Base-by-base conservation (phyloP, 2,888 invertebrate species). In the Tipula confusa region DNA sequence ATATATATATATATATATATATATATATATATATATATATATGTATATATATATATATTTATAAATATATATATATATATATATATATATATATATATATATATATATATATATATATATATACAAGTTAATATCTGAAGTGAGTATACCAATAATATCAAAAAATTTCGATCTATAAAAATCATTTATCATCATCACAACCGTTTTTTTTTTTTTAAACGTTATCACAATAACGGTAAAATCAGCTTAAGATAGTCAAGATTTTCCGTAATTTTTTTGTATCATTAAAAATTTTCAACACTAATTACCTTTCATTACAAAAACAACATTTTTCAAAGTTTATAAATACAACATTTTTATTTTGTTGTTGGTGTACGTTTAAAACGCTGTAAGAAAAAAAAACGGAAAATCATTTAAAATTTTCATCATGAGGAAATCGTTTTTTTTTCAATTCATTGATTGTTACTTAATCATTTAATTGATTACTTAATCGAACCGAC, bases 241-340 rank as follows among this genome's bases (percentile, higher is more conserved):
- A 64, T 24, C 64, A 64, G 64, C 64, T 64, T 64, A 64, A 64
- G 64, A 64, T 64, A 64, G 64, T 64, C 64, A 64, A 64, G 64
- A 64, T 64, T 64, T 43, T 43, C n/a, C n/a, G n/a, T 43, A 15
- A 15, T 64, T 64, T 64, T 64, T 43, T n/a, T n/a, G 43, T 24
- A 64, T 64, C 64, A 64, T 64, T 64, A 64, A 64, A 64, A 64
- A 64, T 64, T 64, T 64, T 64, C 64, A 64, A 64, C 64, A 64
- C 64, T 64, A 64, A 64, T 64, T 64, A 64, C 64, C 64, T 64
- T 64, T 64, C 64, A 64, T 64, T 64, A 24, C 7, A 24, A 64
- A n/a, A n/a, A n/a, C n/a, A n/a, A n/a, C n/a, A n/a, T n/a, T n/a
- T n/a, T n/a, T n/a, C n/a, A n/a, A n/a, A n/a, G n/a, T n/a, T n/a